Conservation (phyloP, 2,113 vertebrate genomes). For the Cercocebus atys region DNA sequence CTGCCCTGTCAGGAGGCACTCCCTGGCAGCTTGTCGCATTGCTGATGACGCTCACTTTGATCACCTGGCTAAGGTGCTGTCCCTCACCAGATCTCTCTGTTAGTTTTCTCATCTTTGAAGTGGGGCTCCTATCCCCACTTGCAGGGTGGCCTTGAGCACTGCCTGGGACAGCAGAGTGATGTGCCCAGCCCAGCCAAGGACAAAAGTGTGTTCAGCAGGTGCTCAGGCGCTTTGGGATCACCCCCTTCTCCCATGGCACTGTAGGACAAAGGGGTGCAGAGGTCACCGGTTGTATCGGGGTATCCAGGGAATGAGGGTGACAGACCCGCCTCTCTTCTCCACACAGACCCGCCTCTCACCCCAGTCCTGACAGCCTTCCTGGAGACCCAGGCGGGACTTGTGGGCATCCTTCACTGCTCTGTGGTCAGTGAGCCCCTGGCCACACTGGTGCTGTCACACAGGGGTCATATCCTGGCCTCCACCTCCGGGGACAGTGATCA, state of each 20-base stretch:
- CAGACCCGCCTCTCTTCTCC: rapidly evolving
- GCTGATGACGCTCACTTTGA: neutral
- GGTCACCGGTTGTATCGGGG: neutral
- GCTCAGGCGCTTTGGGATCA: neutral
- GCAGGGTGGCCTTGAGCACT: neutral
- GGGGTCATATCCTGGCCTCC: constrained; percentile 60
- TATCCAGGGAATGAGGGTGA: neutral
- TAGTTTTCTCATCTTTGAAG: neutral
- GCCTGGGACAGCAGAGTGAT: neutral
- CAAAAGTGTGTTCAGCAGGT: neutral
- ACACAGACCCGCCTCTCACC: constrained; percentile 78
- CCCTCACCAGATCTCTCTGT: neutral
- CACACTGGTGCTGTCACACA: constrained; percentile 60
- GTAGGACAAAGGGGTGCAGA: neutral
- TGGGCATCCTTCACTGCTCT: constrained; percentile 77
- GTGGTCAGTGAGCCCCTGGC: constrained; percentile 84
- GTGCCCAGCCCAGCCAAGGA: neutral
- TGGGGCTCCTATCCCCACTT: neutral
- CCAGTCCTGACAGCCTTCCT: constrained; percentile 79
- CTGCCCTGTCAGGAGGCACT: neutral
- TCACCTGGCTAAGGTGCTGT: neutral
- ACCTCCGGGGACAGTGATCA: neutral
- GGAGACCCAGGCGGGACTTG: constrained; percentile 71
- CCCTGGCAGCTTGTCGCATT: neutral
- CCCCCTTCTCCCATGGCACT: neutral